These are phyloP conservation scores for Brachypodius melanocephalos DNA, from an alignment of 2,113 vertebrate species.

Conservation along the genomic window DNA sequence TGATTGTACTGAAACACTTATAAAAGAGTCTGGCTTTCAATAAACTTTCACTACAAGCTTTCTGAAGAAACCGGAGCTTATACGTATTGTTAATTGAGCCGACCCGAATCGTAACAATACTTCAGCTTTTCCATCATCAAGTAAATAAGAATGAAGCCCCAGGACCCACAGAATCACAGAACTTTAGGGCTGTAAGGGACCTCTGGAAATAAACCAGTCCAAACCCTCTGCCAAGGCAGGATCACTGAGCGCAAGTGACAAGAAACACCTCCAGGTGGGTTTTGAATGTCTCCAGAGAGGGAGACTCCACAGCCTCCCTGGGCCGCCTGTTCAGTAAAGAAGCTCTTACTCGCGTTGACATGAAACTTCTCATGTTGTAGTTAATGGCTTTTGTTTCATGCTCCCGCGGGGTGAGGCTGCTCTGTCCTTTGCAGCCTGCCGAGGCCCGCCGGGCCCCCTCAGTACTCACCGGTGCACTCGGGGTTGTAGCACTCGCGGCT, in stretches of 20 bases:
- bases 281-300: background rate
- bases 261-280: background rate
- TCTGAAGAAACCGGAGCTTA: no score
- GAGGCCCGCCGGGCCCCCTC: fast-evolving
- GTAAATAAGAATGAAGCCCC: background rate
- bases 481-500: conserved; percentile 95
- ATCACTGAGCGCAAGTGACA: background rate
- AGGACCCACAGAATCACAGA: background rate
- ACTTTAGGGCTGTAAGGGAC: background rate
- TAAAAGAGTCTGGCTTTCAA: no score
- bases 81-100: no score
- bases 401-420: background rate
- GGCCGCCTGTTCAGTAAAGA: background rate
- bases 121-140: background rate
- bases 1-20: no score
- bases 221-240: background rate
- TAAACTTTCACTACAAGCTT: no score
- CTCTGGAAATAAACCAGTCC: background rate
- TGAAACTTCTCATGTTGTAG: no score
- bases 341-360: fast-evolving
- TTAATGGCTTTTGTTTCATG: background rate
- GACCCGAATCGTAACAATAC: no score
- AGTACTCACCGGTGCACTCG: conserved; percentile 89
- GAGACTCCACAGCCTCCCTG: no score
- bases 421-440: fast-evolving